A percentile compares a stretch with the other conserved stretches of the same genome.
Evolutionary conservation across 2,888 invertebrate species (phyloP).

Genomic region (Xiphydria camelus): DNA sequence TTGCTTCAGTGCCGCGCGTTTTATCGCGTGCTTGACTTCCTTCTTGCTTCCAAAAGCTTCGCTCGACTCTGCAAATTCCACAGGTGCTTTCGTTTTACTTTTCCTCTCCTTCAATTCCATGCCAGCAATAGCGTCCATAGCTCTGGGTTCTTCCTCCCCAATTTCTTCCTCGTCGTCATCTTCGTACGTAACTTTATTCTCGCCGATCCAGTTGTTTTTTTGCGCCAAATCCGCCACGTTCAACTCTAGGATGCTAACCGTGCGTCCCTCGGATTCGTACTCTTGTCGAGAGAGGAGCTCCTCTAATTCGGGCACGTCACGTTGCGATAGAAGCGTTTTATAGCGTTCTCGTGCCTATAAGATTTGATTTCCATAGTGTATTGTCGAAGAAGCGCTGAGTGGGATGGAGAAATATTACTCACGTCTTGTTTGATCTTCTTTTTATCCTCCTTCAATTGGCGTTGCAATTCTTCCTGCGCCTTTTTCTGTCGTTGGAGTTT

Average conservation of each 20-base stretch:
- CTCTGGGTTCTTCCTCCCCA: slow-evolving; percentile 42
- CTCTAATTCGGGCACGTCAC: slow-evolving; percentile 72
- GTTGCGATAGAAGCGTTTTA: slow-evolving; percentile 72
- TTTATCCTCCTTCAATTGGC: slow-evolving; percentile 73
- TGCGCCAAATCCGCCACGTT: slow-evolving; percentile 72
- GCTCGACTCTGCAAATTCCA: slow-evolving; percentile 33
- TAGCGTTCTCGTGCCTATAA: slow-evolving; percentile 67
- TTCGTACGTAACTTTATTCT: slow-evolving; percentile 62
- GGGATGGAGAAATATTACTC: no score
- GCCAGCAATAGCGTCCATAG: slow-evolving; percentile 55
- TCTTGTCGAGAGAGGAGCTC: slow-evolving; percentile 68
- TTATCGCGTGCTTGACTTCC: slow-evolving; percentile 71
- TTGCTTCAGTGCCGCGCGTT: slow-evolving; percentile 72
- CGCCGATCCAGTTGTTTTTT: slow-evolving; percentile 73
- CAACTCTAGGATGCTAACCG: slow-evolving; percentile 77
- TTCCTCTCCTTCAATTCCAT: slow-evolving; percentile 58
- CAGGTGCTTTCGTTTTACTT: slow-evolving; percentile 45
- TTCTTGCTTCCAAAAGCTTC: slow-evolving; percentile 61
- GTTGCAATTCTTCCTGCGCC: slow-evolving; percentile 73
- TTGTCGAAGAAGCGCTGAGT: no score
- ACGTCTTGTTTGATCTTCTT: slow-evolving; percentile 73
- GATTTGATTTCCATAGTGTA: not conserved
- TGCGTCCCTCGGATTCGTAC: slow-evolving; percentile 77
- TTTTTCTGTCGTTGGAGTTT: slow-evolving; percentile 76
- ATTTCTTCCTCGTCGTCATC: slow-evolving; percentile 38